These are phyloP conservation scores for Brachypteracias leptosomus DNA, from an alignment of 2,113 vertebrate genomes.

Conservation along the genomic window DNA sequence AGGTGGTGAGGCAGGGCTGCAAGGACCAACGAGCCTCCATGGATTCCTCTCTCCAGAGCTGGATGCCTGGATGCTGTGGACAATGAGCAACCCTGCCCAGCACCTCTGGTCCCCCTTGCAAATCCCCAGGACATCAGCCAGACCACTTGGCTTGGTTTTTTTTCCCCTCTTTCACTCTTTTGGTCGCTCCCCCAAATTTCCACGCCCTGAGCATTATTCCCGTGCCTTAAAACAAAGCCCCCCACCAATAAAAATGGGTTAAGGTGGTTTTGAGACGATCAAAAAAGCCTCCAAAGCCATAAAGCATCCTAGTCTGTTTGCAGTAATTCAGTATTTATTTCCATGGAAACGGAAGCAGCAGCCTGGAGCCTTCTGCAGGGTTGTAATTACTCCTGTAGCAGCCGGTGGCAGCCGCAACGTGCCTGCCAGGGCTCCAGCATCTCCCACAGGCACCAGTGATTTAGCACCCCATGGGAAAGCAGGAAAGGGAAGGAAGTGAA, in stretches of 20 bases:
- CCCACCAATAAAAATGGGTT: not conserved
- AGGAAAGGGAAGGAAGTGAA: not conserved
- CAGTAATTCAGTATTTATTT: conserved; percentile 56
- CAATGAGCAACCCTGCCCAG: not conserved
- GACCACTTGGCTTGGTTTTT: not conserved
- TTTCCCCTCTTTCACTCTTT: not conserved
- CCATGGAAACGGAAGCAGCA: conserved; percentile 65
- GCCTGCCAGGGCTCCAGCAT: not conserved
- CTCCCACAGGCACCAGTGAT: not conserved
- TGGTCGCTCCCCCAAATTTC: fast-evolving
- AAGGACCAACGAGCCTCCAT: fast-evolving
- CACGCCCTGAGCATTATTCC: not conserved
- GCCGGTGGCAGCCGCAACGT: not conserved
- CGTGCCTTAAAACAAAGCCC: not conserved
- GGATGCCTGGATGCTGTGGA: not conserved
- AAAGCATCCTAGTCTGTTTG: conserved; percentile 7
- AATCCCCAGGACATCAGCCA: not conserved
- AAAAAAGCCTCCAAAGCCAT: conserved; percentile 4
- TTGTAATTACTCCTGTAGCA: conserved; percentile 62
- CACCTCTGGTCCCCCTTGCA: not conserved
- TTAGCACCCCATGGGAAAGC: not conserved
- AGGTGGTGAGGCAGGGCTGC: not conserved
- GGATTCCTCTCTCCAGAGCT: not conserved
- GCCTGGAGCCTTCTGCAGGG: conserved; percentile 41
- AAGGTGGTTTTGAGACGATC: conserved; percentile 5